phyloP scores from a whole-genome alignment of 2,888 invertebrate species.

The Agrilus mali region DNA sequence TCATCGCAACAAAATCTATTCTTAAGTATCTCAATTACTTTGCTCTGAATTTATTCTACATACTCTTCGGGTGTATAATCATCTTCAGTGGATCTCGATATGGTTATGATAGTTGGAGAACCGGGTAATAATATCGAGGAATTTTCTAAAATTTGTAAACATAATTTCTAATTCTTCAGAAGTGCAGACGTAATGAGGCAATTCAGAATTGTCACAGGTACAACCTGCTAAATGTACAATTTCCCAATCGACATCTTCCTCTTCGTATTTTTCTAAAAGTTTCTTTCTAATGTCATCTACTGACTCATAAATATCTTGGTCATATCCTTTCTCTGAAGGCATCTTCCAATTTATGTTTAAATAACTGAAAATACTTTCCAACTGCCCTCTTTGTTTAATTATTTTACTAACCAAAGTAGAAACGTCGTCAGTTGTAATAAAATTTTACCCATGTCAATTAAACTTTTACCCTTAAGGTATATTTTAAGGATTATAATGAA shows the following conservation, averaged over 20 bases:
- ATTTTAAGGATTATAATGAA: too few species aligned
- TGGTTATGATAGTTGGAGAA: constrained; percentile 60
- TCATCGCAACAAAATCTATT: constrained; percentile 39
- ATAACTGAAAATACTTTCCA: constrained; percentile 54
- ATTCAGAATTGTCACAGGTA: constrained; percentile 72
- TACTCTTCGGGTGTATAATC: constrained; percentile 80
- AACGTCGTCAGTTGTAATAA: constrained; percentile 19
- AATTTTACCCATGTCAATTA: too few species aligned
- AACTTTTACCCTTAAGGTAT: too few species aligned
- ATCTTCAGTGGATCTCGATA: constrained; percentile 76
- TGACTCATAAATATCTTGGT: constrained; percentile 19
- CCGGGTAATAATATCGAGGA: constrained; percentile 47
- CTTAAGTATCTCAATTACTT: constrained; percentile 47
- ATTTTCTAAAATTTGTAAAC: constrained; percentile 44
- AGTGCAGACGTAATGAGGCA: constrained; percentile 73
- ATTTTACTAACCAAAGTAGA: constrained; percentile 30
- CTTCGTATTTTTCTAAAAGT: constrained; percentile 42
- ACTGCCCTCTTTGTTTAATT: constrained; percentile 50
- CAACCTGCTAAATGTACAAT: constrained; percentile 77
- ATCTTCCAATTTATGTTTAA: constrained; percentile 49
- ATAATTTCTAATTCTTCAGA: constrained; percentile 51
- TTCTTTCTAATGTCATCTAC: constrained; percentile 37
- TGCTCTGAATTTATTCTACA: constrained; percentile 65
- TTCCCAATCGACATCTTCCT: constrained; percentile 62
- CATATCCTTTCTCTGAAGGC: constrained; percentile 30